Percentiles rank a stretch among this genome's conserved stretches.
phyloP scores from a whole-genome alignment of 2,797 vertebrate species.

The Gymnopithys bicolor region DNA sequence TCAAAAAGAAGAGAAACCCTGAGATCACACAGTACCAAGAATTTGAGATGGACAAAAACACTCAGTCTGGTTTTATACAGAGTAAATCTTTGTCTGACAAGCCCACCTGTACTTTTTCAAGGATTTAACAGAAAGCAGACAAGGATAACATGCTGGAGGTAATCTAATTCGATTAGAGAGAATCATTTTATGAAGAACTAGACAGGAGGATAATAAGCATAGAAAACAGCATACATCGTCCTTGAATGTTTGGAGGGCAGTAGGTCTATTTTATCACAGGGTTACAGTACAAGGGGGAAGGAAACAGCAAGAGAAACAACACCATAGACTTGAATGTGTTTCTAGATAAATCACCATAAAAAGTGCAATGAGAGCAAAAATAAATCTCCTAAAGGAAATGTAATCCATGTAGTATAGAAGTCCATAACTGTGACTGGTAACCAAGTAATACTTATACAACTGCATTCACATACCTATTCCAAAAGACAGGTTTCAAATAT shows the following conservation, averaged over 20 bases:
- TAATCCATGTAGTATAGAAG: not conserved
- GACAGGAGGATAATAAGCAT: not conserved
- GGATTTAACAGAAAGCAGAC: not conserved
- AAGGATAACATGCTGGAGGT: not conserved
- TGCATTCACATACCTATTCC: not conserved
- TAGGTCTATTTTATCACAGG: not conserved
- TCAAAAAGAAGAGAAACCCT: not conserved
- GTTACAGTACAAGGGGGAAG: not conserved
- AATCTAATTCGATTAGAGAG: slow-evolving; percentile 13
- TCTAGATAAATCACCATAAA: not conserved
- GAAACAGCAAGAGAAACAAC: not conserved
- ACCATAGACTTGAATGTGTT: not conserved
- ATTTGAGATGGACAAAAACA: slow-evolving; percentile 4
- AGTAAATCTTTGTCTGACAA: slow-evolving; percentile 20
- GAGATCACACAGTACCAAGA: not conserved
- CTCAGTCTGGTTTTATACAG: slow-evolving; percentile 8
- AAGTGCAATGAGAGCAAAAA: not conserved
- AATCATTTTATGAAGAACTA: not conserved
- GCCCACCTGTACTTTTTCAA: slow-evolving; percentile 27
- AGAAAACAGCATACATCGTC: not conserved
- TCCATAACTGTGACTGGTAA: not conserved
- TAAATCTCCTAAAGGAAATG: not conserved
- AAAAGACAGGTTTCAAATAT: not conserved
- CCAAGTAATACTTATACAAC: not conserved
- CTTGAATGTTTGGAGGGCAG: not conserved